phyloP scores from a whole-genome alignment of 2,113 vertebrate genomes.

The Leptodactylus fuscus region DNA sequence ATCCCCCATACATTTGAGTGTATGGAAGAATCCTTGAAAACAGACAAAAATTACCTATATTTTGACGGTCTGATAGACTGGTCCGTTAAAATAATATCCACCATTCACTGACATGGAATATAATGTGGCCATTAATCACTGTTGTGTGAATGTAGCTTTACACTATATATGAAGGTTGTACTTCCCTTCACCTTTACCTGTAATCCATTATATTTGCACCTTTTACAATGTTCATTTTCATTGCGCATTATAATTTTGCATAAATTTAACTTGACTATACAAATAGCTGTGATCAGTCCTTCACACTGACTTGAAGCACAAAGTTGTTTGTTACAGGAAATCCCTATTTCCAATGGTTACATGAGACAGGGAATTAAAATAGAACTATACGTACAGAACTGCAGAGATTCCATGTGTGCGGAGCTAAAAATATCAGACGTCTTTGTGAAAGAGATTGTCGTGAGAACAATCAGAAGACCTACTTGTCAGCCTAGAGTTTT shows the following conservation, averaged over 20 bases:
- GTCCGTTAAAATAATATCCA: no score
- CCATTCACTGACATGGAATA: no score
- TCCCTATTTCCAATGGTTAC: not conserved
- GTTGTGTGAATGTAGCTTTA: no score
- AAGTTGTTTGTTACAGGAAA: not conserved
- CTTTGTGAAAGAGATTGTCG: not conserved
- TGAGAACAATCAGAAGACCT: conserved; percentile 38
- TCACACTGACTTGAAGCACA: not conserved
- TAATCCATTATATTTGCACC: not conserved
- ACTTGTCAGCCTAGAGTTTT: conserved; percentile 11
- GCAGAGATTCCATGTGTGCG: conserved; percentile 1
- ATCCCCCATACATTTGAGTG: no score
- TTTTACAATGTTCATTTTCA: not conserved
- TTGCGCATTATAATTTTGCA: not conserved
- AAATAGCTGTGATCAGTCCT: not conserved
- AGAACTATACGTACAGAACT: not conserved
- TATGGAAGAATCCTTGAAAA: no score
- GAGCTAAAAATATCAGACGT: conserved; percentile 16
- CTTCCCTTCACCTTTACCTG: not conserved
- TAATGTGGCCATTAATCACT: no score
- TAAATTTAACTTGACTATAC: not conserved
- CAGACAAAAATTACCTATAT: no score
- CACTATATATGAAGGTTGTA: not conserved
- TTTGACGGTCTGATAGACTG: no score
- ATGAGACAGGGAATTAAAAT: not conserved